Evolutionary conservation across 2,888 invertebrate genomes (phyloP).

Genomic region (Athetis lepigone): DNA sequence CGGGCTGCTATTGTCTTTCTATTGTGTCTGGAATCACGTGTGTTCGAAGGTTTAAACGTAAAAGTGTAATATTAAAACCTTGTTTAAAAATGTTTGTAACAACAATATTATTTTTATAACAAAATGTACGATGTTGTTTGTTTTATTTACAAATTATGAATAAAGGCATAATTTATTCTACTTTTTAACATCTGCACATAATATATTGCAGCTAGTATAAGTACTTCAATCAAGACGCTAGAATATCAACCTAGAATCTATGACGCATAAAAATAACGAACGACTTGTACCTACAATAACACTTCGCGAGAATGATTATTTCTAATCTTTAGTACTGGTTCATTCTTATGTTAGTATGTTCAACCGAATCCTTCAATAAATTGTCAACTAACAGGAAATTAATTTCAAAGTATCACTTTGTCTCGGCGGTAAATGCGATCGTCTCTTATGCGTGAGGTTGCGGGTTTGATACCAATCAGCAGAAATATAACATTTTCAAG

Average conservation of each 20-base stretch:
- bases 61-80: background rate
- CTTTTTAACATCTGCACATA: background rate
- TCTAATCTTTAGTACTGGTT: background rate
- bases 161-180: background rate
- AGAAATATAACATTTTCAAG: no score
- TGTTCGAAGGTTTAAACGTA: background rate
- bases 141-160: background rate
- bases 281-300: background rate
- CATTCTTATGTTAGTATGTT: no score
- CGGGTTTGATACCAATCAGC: no score
- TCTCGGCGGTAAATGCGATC: no score
- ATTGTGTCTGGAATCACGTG: no score
- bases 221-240: constrained; percentile 3
- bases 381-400: no score
- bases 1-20: no score
- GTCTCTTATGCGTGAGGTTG: no score
- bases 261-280: background rate
- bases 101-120: no score
- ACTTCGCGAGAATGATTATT: background rate
- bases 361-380: no score
- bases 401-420: no score
- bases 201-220: background rate
- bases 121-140: background rate
- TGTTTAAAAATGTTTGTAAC: background rate
- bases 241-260: background rate